phyloP scores from a whole-genome alignment of 2,113 vertebrate genomes.

The Nansenia antarctica region DNA sequence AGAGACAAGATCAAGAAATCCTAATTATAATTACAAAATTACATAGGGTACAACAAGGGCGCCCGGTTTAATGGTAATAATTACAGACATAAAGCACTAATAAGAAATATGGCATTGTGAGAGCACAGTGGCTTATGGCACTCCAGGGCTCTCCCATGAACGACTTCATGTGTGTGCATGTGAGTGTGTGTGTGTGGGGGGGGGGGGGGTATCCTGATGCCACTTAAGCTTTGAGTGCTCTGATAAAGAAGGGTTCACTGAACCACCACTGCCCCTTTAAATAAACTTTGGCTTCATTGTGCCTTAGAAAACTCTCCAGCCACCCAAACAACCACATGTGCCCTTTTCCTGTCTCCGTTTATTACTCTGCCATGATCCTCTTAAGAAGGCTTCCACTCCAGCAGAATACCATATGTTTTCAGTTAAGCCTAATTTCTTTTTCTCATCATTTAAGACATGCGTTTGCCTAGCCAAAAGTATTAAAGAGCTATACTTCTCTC shows the following conservation, averaged over 20 bases:
- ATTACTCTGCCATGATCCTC: constrained; percentile 71
- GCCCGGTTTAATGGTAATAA: constrained; percentile 64
- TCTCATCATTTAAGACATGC: constrained; percentile 92
- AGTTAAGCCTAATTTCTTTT: constrained; percentile 96
- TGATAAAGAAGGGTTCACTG: constrained; percentile 54
- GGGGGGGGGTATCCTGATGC: constrained; percentile 9
- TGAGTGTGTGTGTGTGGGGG: constrained; percentile 5
- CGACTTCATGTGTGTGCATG: constrained; percentile 6
- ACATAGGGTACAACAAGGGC: constrained; percentile 62
- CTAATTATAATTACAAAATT: constrained; percentile 71
- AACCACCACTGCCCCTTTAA: constrained; percentile 50
- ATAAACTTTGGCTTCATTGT: constrained; percentile 37
- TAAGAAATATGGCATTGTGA: constrained; percentile 58
- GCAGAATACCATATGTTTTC: constrained; percentile 93
- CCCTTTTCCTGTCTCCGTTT: constrained; percentile 72
- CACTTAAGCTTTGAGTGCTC: constrained; percentile 40
- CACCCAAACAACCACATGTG: constrained; percentile 75
- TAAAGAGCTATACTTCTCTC: constrained; percentile 82
- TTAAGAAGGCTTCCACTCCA: constrained; percentile 81
- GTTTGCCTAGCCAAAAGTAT: constrained; percentile 91
- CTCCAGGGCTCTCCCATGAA: constrained; percentile 18
- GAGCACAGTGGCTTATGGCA: constrained; percentile 50
- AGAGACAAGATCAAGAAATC: constrained; percentile 72
- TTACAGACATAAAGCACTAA: constrained; percentile 65
- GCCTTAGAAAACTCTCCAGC: constrained; percentile 56